phyloP scores from a whole-genome alignment of 2,797 vertebrate species.

The Phalanger gymnotis region DNA sequence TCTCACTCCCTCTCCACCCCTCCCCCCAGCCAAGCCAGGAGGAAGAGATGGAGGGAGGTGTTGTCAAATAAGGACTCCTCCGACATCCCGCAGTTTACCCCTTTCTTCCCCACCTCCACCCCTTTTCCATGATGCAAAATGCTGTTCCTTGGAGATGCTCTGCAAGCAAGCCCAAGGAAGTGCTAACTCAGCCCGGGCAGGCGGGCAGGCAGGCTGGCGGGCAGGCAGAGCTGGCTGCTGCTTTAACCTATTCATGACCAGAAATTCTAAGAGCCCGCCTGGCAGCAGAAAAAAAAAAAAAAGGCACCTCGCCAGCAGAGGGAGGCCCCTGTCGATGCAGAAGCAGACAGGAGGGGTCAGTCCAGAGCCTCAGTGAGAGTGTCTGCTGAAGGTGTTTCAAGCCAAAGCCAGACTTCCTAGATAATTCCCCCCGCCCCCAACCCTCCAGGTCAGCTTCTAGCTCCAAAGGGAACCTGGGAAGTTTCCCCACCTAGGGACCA shows the following conservation, averaged over 20 bases:
- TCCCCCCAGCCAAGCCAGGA: background rate
- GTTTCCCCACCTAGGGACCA: background rate
- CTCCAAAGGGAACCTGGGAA: accelerated
- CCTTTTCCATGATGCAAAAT: conserved; percentile 46
- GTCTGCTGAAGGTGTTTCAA: background rate
- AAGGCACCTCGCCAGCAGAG: background rate
- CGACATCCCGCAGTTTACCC: conserved; percentile 55
- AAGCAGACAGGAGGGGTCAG: background rate
- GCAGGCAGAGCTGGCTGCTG: background rate
- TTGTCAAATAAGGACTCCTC: conserved; percentile 13
- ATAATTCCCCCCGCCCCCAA: background rate
- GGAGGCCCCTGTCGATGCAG: background rate
- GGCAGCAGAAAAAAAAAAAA: background rate
- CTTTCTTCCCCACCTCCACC: background rate
- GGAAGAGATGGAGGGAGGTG: conserved; percentile 64
- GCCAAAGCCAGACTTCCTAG: background rate
- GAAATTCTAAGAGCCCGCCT: conserved; percentile 41
- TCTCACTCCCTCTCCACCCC: background rate
- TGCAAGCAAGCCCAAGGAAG: conserved; percentile 63
- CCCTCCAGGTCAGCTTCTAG: background rate
- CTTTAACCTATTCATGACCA: conserved; percentile 74
- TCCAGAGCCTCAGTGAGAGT: accelerated
- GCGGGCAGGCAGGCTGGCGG: conserved; percentile 1
- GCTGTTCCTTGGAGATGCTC: conserved; percentile 64
- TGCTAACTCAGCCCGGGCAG: conserved; percentile 63